Evolutionary conservation across 2,797 vertebrate genomes (phyloP), one percentile per base, ranked within the genome.

Genomic region (Sternotherus odoratus): DNA sequence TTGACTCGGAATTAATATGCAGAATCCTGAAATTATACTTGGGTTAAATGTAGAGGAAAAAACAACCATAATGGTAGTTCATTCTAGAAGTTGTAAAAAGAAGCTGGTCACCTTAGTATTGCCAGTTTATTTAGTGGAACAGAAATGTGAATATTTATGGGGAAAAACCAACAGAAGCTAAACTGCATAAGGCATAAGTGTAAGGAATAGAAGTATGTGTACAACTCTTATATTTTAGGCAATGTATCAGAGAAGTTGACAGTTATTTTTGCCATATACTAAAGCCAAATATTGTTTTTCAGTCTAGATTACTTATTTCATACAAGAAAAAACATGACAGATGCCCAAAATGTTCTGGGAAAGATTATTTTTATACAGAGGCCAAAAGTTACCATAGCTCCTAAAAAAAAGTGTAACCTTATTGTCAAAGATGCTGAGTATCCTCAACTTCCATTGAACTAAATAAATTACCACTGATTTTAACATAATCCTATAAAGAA

Each of bases 1-100:
- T 83, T 92, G 33, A 86, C 77, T 89, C 79, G 80, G 85, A 92
- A 93, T 91, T 94, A 93, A 82, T 93, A 88, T 78, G 53, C 43
- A 91, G 85, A 95, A 92, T 77, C 85, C 92, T 85, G 95, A 56
- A 94, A 77, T 46, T 84, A 83, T 89, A 69, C 79, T 92, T 33
- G 89, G 26, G 39, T 93, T 93, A 91, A 94, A 28, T 21, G 60
- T 30, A 75, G 93, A 87, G 15, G 90, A 89, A 95, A 83, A 57
- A 91, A 72, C 5, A 79, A 89, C 8, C 86, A 49, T 19, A 56
- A n/a, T 82, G 66, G 74, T 75, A 88, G 77, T 79, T 87, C 90
- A 93, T 86, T 95, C 94, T 85, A 91, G 60, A 92, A 95, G 75
- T 2, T 92, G 30, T 89, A 87, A 85, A 95, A 95, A 86, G 66